Evolutionary conservation across 2,888 invertebrate species (phyloP).

Genomic region (Nesidiocoris tenuis): DNA sequence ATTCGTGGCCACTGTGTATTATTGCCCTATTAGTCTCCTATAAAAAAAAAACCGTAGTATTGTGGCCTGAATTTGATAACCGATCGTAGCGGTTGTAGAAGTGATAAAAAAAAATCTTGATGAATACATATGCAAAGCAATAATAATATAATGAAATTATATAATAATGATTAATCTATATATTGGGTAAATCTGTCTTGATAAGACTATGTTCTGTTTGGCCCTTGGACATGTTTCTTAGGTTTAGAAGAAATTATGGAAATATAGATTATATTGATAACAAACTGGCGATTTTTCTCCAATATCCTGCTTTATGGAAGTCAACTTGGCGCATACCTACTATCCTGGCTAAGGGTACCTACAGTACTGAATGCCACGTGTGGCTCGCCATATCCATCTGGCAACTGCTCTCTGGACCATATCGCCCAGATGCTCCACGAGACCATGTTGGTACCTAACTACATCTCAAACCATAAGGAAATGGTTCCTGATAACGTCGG

Average conservation of each 20-base stretch:
- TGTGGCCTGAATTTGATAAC: conserved; percentile 32
- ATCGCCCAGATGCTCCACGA: too few species aligned
- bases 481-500: too few species aligned
- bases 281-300: neutral
- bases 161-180: conserved; percentile 33
- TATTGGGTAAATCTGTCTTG: conserved; percentile 40
- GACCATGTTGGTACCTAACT: too few species aligned
- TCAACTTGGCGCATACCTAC: too few species aligned
- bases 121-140: conserved; percentile 36
- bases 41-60: conserved; percentile 6
- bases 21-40: conserved; percentile 6
- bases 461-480: too few species aligned
- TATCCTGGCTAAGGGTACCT: too few species aligned
- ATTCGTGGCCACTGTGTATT: conserved; percentile 15
- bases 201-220: conserved; percentile 38
- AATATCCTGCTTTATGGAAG: too few species aligned
- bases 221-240: conserved; percentile 35
- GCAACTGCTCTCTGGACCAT: too few species aligned
- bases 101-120: conserved; percentile 35
- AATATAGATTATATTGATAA: conserved; percentile 38
- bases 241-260: conserved; percentile 36
- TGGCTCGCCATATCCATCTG: too few species aligned
- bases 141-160: conserved; percentile 38
- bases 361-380: too few species aligned
- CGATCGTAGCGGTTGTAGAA: conserved; percentile 37